These are phyloP conservation scores for Mactra quadrangularis DNA, from an alignment of 1,140 invertebrate genomes.

Conservation along the genomic window DNA sequence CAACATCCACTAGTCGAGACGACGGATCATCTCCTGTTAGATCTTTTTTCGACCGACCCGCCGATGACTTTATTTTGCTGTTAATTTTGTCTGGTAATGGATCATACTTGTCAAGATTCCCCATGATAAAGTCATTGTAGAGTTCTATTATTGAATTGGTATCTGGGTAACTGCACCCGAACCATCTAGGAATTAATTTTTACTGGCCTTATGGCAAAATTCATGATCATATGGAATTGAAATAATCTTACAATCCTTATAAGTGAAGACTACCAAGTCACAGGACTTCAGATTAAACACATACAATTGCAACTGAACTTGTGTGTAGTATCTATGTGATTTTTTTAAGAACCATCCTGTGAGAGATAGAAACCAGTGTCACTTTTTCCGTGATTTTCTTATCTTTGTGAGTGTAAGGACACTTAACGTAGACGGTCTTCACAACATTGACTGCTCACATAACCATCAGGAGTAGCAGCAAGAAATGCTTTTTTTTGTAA, in stretches of 20 bases:
- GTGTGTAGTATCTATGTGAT: slow-evolving; percentile 14
- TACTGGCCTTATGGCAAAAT: no score
- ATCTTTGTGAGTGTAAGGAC: slow-evolving; percentile 1
- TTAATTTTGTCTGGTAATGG: no score
- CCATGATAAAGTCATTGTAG: no score
- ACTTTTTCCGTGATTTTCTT: not conserved
- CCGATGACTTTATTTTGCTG: no score
- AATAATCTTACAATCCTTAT: slow-evolving; percentile 3
- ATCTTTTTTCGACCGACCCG: no score
- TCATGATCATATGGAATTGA: not conserved
- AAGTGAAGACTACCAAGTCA: not conserved
- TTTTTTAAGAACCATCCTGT: not conserved
- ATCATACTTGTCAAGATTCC: no score
- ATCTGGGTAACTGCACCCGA: no score
- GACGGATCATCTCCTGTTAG: no score
- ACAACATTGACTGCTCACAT: not conserved
- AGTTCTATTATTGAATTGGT: no score
- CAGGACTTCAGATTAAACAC: not conserved
- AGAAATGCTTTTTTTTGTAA: not conserved
- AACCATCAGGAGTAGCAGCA: not conserved
- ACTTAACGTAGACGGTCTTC: not conserved
- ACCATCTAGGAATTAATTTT: no score
- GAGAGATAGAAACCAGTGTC: not conserved
- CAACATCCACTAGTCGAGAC: no score
- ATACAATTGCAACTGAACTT: slow-evolving; percentile 12